Evolutionary conservation across 2,113 vertebrate genomes (phyloP).

Genomic region (Strigops habroptila): DNA sequence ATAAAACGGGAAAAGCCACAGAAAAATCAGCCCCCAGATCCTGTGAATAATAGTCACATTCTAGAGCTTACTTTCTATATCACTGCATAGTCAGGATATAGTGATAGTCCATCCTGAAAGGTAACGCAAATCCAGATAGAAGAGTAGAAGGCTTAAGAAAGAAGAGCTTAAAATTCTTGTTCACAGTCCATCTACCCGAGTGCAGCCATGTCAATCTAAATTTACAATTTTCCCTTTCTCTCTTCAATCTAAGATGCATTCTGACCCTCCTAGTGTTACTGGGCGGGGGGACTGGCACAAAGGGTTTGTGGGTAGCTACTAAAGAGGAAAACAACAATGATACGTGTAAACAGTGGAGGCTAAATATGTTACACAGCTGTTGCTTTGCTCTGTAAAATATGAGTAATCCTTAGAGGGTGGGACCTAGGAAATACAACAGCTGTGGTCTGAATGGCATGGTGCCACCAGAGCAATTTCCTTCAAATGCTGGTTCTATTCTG

Average conservation of each 20-base stretch:
- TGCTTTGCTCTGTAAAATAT: conserved; percentile 9
- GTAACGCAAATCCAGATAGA: not conserved
- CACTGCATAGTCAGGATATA: not conserved
- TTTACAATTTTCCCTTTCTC: not conserved
- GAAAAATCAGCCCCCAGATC: not conserved
- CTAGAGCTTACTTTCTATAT: not conserved
- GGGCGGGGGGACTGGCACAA: not conserved
- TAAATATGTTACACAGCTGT: conserved; percentile 44
- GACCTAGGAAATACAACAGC: conserved; percentile 27
- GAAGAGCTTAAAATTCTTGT: not conserved
- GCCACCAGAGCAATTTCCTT: conserved; percentile 37
- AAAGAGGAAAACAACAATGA: not conserved
- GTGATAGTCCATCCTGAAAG: not conserved
- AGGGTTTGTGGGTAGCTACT: not conserved
- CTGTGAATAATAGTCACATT: not conserved
- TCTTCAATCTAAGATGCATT: not conserved
- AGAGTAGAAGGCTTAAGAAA: not conserved
- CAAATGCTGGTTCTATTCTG: conserved; percentile 14
- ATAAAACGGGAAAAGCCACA: not conserved
- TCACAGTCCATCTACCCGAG: not conserved
- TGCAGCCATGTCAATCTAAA: not conserved
- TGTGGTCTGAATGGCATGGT: not conserved
- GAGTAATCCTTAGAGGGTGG: conserved; percentile 15
- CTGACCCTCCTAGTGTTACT: not conserved
- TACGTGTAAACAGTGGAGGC: not conserved